phyloP scores from a whole-genome alignment of 2,113 vertebrate species.

The Pomatostomus ruficeps region DNA sequence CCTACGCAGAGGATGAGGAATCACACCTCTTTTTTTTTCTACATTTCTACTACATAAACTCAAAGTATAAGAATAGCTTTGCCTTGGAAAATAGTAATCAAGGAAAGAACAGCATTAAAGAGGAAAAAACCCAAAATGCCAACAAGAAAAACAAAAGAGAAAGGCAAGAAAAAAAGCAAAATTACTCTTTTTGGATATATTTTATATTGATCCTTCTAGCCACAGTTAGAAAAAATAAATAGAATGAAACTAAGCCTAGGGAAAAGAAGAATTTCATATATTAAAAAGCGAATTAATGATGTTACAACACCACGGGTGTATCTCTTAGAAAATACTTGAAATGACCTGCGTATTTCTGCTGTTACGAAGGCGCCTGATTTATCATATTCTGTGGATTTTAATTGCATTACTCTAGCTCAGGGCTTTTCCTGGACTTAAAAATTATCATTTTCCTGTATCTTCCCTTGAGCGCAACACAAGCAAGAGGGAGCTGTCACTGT shows the following conservation, averaged over 20 bases:
- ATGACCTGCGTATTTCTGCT: background rate
- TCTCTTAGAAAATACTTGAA: background rate
- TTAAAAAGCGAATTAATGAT: background rate
- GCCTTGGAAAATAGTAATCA: background rate
- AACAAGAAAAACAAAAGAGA: background rate
- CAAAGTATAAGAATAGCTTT: background rate
- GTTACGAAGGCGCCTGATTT: background rate
- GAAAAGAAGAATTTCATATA: background rate
- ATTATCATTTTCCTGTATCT: background rate
- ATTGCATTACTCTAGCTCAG: background rate
- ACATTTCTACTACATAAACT: background rate
- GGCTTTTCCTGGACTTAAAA: background rate
- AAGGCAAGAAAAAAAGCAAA: background rate
- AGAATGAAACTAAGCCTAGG: background rate
- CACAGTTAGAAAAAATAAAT: background rate
- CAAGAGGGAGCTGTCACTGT: background rate
- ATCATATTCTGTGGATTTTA: background rate
- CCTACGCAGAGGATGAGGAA: background rate
- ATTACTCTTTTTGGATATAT: background rate
- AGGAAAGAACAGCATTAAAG: accelerated
- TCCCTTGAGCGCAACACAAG: background rate
- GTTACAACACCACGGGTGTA: background rate
- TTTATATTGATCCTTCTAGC: background rate
- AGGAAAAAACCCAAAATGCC: background rate
- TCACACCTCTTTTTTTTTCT: background rate